These are phyloP conservation scores for Hyaena hyaena DNA, from an alignment of 2,113 vertebrate genomes.

Conservation along the genomic window DNA sequence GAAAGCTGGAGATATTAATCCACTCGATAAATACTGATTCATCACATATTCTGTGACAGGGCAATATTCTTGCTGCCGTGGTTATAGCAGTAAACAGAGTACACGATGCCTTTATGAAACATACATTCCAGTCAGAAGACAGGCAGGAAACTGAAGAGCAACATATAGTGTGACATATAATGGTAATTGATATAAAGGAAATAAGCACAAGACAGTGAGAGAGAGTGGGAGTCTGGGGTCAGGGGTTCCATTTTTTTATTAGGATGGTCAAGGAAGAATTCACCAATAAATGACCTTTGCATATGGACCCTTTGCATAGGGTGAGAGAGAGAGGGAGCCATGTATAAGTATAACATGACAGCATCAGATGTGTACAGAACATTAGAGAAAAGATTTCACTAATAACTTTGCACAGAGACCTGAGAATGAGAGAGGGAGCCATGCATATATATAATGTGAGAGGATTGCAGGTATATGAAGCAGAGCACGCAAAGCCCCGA, in stretches of 20 bases:
- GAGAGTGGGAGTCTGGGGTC: not conserved
- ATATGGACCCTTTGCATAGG: not conserved
- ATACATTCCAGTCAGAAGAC: not conserved
- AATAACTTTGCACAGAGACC: not conserved
- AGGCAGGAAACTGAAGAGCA: not conserved
- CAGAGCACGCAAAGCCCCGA: not conserved
- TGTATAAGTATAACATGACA: rapidly evolving
- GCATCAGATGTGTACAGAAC: not conserved
- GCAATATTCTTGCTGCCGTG: not conserved
- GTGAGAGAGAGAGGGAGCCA: not conserved
- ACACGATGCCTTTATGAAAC: not conserved
- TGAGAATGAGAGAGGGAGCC: not conserved
- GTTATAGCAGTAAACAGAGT: not conserved
- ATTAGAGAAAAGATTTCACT: not conserved
- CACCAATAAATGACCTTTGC: not conserved
- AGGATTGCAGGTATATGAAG: not conserved
- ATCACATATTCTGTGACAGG: not conserved
- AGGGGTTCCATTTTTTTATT: not conserved
- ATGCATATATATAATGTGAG: rapidly evolving
- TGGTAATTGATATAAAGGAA: not conserved
- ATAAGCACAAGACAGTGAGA: rapidly evolving
- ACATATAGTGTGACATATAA: not conserved
- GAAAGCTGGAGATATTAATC: not conserved
- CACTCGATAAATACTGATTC: not conserved
- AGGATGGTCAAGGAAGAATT: not conserved